phyloP scores from a whole-genome alignment of 2,888 invertebrate genomes.

The Slavum lentiscoides region DNA sequence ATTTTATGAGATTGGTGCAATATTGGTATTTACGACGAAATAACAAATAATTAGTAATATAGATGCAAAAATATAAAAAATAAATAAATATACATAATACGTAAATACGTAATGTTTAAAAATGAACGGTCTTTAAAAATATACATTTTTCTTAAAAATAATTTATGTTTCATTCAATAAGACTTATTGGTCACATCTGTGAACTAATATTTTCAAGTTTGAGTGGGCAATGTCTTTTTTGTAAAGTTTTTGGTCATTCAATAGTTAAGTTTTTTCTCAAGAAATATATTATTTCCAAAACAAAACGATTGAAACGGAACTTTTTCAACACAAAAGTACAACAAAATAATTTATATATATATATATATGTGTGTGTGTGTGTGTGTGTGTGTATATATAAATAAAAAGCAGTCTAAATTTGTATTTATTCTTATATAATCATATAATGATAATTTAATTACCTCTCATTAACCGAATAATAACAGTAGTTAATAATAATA shows the following conservation, averaged over 20 bases:
- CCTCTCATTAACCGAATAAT: neutral
- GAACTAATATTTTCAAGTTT: neutral
- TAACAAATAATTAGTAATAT: neutral
- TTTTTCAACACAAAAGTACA: neutral
- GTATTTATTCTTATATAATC: no score
- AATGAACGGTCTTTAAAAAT: neutral
- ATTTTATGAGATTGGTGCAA: neutral
- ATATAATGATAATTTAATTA: neutral
- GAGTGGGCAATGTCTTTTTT: neutral
- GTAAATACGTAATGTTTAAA: no score
- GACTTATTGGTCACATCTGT: neutral
- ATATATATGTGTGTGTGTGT: no score
- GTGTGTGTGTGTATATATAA: no score
- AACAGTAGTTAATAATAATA: neutral
- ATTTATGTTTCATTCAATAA: neutral
- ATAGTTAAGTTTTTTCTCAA: neutral
- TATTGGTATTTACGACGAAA: neutral
- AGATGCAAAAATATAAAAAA: neutral
- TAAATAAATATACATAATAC: neutral
- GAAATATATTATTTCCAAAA: neutral
- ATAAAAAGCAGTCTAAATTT: no score
- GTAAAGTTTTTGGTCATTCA: neutral
- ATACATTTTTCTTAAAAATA: no score
- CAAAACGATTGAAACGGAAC: constrained; percentile 2
- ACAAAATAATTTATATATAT: neutral